Base-by-base conservation (phyloP, 2,888 invertebrate genomes). In the Eremobia ochroleuca region DNA sequence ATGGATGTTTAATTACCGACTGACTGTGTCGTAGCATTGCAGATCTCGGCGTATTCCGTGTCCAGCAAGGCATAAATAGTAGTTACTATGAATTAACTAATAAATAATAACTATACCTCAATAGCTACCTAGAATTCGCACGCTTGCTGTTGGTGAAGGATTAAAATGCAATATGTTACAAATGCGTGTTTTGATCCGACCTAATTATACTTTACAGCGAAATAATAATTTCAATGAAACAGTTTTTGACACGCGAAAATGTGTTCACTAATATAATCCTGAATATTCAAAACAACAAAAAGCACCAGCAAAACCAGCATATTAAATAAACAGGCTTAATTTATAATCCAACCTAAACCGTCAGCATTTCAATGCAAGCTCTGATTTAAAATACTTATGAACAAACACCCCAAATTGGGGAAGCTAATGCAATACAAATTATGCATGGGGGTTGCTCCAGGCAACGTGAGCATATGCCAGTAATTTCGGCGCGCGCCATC, bases 391-490 rank as follows among this genome's bases (percentile, higher is more conserved):
- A 79, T 82, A 84, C 78, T 85, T 78, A 82, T 74, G 74, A 79
- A 82, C 86, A 78, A 85, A 78, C 74, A 70, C 72, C 67, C 74
- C 68, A 67, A 79, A 82, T 75, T 76, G 79, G 83, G 83, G 83
- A 78, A 77, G 86, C 69, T 85, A 73, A 85, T 74, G 77, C 83
- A 84, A 83, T 85, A 78, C 73, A 86, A 78, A 82, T 76, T 75
- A 84, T 85, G 83, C 75, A 82, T 84, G 70, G 83, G 83, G 83
- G 86, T 85, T 78, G 61, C 86, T 74, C 65, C 75, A 83, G 76
- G 69, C 64, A 68, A 72, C 28, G 52, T 31, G 85, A 74, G 66
- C 83, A 85, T 84, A 84, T 84, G 83, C 73, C 61, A 46, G 83
- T 68, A 84, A 84, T 85, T 84, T 64, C 62, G 70, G 67, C 67